Evolutionary conservation across 2,888 invertebrate genomes (phyloP).

Genomic region (Mesochorus sp.): DNA sequence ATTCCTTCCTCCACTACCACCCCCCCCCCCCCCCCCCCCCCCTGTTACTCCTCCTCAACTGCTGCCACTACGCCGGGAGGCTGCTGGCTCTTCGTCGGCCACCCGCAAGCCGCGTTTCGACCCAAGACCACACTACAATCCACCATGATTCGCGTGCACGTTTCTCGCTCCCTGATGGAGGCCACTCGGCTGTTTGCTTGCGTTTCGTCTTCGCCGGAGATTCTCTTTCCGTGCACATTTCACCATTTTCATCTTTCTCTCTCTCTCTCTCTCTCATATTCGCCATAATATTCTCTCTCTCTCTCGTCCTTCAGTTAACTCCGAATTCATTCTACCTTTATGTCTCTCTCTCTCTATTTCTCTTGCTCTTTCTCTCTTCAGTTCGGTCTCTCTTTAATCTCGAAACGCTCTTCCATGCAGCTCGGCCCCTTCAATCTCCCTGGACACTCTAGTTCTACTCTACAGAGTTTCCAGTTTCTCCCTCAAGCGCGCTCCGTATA

Average conservation of each 20-base stretch:
- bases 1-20: no score
- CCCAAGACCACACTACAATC: conserved; percentile 39
- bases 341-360: neutral
- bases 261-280: conserved; percentile 2
- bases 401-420: conserved; percentile 37
- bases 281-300: conserved; percentile 12
- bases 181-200: conserved; percentile 60
- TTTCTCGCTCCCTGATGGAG: conserved; percentile 57
- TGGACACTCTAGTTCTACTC: conserved; percentile 47
- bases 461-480: conserved; percentile 16
- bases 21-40: neutral
- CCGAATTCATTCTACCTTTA: conserved; percentile 34
- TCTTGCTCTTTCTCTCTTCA: conserved; percentile 5
- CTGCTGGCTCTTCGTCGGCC: neutral
- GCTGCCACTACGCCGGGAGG: neutral
- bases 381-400: conserved; percentile 47
- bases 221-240: neutral
- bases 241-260: neutral
- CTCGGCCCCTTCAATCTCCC: conserved; percentile 44
- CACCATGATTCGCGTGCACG: conserved; percentile 51
- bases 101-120: conserved; percentile 35
- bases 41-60: conserved; percentile 10
- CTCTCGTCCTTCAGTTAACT: conserved; percentile 37
- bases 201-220: conserved; percentile 35
- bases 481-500: conserved; percentile 1